Conservation (phyloP, 1,140 invertebrate species). For the Chlorops oryzae region DNA sequence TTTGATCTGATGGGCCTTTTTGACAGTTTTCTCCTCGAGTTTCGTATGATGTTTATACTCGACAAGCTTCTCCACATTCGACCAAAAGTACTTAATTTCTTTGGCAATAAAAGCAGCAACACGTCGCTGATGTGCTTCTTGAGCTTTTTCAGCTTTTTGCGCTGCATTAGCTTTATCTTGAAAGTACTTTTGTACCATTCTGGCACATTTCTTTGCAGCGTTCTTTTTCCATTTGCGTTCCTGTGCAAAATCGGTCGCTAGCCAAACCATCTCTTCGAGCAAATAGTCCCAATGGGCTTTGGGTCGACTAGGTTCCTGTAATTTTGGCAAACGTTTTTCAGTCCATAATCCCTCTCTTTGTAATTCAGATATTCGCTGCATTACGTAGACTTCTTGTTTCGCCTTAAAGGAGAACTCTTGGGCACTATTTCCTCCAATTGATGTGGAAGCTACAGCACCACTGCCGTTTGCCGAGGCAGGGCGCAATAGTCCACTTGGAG, state of each 20-base stretch:
- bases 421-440: slow-evolving; percentile 19
- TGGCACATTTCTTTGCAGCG: slow-evolving; percentile 84
- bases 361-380: slow-evolving; percentile 82
- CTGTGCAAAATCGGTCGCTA: slow-evolving; percentile 94
- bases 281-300: slow-evolving; percentile 99
- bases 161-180: slow-evolving; percentile 87
- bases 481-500: slow-evolving; percentile 53
- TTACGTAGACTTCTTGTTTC: slow-evolving; percentile 90
- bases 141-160: slow-evolving; percentile 85
- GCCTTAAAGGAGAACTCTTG: slow-evolving; percentile 78
- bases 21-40: slow-evolving; percentile 89
- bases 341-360: slow-evolving; percentile 91
- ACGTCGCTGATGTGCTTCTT: slow-evolving; percentile 76
- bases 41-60: slow-evolving; percentile 90
- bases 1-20: slow-evolving; percentile 93
- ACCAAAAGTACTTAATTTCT: slow-evolving; percentile 93
- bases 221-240: slow-evolving; percentile 97
- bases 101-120: slow-evolving; percentile 88
- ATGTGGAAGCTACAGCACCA: neutral
- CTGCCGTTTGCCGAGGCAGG: slow-evolving; percentile 33
- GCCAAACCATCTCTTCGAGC: slow-evolving; percentile 97
- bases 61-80: slow-evolving; percentile 93
- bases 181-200: slow-evolving; percentile 93
- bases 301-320: slow-evolving; percentile 78
- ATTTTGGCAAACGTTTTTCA: slow-evolving; percentile 83